Evolutionary conservation across 2,888 invertebrate genomes (phyloP), one percentile per base, ranked within the genome.

Genomic region (Agrotis puta): DNA sequence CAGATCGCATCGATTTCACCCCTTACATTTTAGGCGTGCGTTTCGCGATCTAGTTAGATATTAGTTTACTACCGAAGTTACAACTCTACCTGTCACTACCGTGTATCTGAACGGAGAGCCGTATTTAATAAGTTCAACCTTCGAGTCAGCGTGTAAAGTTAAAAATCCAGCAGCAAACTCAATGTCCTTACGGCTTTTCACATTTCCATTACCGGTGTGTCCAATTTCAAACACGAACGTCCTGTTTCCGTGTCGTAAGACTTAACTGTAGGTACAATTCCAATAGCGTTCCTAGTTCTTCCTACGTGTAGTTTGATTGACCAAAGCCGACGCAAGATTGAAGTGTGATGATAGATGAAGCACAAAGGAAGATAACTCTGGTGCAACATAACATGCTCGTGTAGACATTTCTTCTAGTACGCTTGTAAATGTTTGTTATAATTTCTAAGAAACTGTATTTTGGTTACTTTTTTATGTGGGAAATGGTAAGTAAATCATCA

Each of bases 261-360:
- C 22, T n/a, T 4, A 64, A 27, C 47, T 61, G 62, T 18, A 22
- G n/a, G 22, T 47, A 22, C 4, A 48, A n/a, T 69, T 24, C 67
- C 45, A 54, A 47, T 66, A 67, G 16, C n/a, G 24, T 47, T 9
- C 5, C 27, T 67, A 65, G 67, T 65, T 65, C 61, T 62, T 61
- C 64, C 45, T n/a, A 24, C 59, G 64, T 54, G 61, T 43, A 33
- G 61, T 77, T 74, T 79, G 77, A 77, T 79, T 79, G 79, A 79
- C 79, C 74, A 79, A 77, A 67, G 63, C 50, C 66, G 65, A 64
- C 79, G 56, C 61, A 56, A 14, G 51, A 78, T 53, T 77, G 78
- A 75, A 75, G 63, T 58, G 71, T 50, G 33, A 27, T 77, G 74
- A 77, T 77, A 73, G 74, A 79, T 77, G 77, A 74, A 73, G 54